Percentiles rank a stretch among this genome's conserved stretches.
These are phyloP conservation scores for Sminthurides aquaticus DNA, from an alignment of 2,888 invertebrate species.

Conservation along the genomic window DNA sequence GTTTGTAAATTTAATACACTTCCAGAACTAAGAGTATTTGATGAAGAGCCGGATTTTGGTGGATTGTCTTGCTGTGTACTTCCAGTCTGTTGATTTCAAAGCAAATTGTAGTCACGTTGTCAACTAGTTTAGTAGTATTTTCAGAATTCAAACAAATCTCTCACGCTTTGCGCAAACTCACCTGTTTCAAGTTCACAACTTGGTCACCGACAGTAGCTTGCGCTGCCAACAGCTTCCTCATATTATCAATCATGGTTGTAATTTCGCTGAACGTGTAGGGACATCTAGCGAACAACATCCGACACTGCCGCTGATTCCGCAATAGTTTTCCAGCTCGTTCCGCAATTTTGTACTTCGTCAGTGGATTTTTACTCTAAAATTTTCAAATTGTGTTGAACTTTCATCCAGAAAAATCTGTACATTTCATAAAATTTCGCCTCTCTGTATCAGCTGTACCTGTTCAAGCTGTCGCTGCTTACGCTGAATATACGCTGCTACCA, in stretches of 20 bases:
- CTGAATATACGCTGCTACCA: neutral
- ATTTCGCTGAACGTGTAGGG: slow-evolving; percentile 34
- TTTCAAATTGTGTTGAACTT: neutral
- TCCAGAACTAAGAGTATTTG: neutral
- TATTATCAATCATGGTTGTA: slow-evolving; percentile 34
- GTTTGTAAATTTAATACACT: slow-evolving; percentile 9
- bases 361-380: slow-evolving; percentile 28
- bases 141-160: neutral
- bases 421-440: neutral
- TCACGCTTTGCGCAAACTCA: neutral
- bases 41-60: neutral
- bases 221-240: slow-evolving; percentile 25
- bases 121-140: neutral
- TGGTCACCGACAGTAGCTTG: slow-evolving; percentile 7
- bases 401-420: too few species aligned
- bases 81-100: neutral
- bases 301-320: slow-evolving; percentile 35
- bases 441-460: too few species aligned
- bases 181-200: neutral
- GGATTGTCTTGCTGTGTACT: neutral
- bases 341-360: slow-evolving; percentile 31
- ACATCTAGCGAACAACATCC: slow-evolving; percentile 33
- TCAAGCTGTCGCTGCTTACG: neutral
- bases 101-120: neutral
- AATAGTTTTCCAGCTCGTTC: slow-evolving; percentile 27